phyloP scores from a whole-genome alignment of 2,113 vertebrate genomes.

The Motacilla tschutschensis region DNA sequence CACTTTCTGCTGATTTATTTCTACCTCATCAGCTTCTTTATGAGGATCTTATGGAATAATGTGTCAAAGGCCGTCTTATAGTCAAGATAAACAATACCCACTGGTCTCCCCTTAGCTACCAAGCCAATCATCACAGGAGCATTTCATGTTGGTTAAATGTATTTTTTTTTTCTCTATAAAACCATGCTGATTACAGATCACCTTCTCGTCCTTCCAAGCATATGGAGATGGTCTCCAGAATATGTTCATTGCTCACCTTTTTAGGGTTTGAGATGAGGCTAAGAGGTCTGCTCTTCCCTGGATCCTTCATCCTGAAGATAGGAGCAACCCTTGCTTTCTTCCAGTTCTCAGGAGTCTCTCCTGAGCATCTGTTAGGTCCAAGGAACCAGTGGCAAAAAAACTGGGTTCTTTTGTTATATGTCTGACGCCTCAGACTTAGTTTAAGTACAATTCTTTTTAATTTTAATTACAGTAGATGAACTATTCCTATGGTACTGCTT shows the following conservation, averaged over 20 bases:
- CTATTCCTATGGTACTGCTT: background rate
- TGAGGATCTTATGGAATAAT: background rate
- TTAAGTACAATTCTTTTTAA: background rate
- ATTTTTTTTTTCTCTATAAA: background rate
- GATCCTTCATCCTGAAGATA: background rate
- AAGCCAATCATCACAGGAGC: background rate
- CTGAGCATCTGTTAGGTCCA: background rate
- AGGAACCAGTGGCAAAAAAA: background rate
- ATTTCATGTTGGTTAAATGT: background rate
- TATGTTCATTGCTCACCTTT: background rate
- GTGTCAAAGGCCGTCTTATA: background rate
- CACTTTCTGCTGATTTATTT: background rate
- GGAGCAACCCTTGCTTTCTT: background rate
- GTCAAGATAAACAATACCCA: rapidly evolving
- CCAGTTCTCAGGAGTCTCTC: background rate
- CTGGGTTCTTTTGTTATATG: rapidly evolving
- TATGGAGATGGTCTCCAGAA: background rate
- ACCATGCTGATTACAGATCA: background rate
- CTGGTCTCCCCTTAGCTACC: background rate
- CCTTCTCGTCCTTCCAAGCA: background rate
- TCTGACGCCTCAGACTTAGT: background rate
- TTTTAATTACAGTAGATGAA: background rate
- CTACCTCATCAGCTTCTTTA: background rate
- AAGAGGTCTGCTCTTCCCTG: background rate
- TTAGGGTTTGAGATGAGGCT: background rate